A percentile compares a stretch with the other conserved stretches of the same genome.
Conservation (phyloP, 2,113 vertebrate species). For the Ranitomeya imitator region DNA sequence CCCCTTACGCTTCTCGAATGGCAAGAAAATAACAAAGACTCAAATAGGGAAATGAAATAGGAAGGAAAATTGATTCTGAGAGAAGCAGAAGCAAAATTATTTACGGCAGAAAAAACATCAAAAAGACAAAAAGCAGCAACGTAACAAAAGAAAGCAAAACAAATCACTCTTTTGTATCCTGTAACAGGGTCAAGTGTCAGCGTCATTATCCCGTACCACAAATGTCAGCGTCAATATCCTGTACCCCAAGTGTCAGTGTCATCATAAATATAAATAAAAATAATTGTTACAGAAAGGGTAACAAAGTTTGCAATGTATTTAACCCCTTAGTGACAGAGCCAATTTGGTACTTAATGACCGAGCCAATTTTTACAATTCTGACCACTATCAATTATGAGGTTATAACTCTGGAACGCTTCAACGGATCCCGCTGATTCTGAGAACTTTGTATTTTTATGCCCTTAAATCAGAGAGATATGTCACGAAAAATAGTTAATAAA, state of each 20-base stretch:
- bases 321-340: no score
- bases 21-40: constrained; percentile 39
- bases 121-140: background rate
- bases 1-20: background rate
- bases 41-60: background rate
- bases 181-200: background rate
- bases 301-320: no score
- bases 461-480: no score
- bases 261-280: no score
- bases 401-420: no score
- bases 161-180: background rate
- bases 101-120: background rate
- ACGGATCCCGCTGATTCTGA: no score
- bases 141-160: background rate
- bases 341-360: no score
- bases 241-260: background rate
- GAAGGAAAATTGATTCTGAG: background rate
- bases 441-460: no score
- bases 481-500: no score
- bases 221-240: background rate
- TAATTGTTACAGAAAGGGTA: no score
- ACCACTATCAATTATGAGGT: no score
- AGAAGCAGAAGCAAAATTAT: constrained; percentile 27
- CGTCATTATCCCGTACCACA: background rate
- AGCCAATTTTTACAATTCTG: no score